A percentile compares a stretch with the other conserved stretches of the same genome.
Conservation (phyloP, 2,888 invertebrate genomes). For the Entomobrya multifasciata region DNA sequence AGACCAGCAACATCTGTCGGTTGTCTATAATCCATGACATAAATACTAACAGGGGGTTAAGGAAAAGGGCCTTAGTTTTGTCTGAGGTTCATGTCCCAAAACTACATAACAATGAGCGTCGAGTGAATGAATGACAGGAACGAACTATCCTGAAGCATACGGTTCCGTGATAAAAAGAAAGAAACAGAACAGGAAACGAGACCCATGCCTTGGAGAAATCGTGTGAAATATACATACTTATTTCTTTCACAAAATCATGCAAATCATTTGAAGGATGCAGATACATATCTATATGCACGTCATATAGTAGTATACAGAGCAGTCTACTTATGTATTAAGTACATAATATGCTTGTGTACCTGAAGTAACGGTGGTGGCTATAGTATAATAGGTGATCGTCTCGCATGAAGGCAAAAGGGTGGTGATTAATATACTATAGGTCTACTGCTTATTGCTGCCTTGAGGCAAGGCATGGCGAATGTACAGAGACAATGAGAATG, state of each 20-base stretch:
- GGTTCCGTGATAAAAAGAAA: constrained; percentile 3
- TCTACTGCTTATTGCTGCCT: not conserved
- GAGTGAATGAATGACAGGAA: constrained; percentile 41
- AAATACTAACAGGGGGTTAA: not conserved
- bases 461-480: not conserved
- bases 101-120: constrained; percentile 33
- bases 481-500: not conserved
- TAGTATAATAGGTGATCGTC: no score
- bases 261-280: constrained; percentile 13
- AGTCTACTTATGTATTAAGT: no score
- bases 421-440: not conserved
- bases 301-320: not conserved
- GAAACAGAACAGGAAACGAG: not conserved
- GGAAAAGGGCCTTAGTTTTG: constrained; percentile 13
- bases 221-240: not conserved
- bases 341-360: no score
- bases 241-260: not conserved
- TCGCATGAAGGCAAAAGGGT: no score
- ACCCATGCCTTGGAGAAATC: no score
- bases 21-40: constrained; percentile 24
- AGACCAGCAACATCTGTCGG: constrained; percentile 16
- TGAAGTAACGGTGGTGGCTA: not conserved
- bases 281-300: not conserved
- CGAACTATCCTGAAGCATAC: constrained; percentile 24
- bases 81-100: not conserved